Evolutionary conservation across 2,888 invertebrate species (phyloP), one percentile per base, ranked within the genome.

Genomic region (Mongoloraphidia duomilia): DNA sequence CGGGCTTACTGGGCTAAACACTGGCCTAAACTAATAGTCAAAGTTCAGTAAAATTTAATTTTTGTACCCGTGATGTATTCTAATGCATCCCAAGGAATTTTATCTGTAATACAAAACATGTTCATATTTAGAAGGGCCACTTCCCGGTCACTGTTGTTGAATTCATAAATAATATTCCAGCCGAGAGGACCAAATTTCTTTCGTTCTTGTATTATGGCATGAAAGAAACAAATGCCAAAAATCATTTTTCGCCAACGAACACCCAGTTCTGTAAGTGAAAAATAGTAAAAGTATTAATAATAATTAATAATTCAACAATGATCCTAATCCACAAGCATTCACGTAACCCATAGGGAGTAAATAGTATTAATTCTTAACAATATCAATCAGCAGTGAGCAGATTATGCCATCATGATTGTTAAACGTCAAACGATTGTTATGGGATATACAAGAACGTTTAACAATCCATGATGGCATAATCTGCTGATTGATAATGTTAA

Each of bases 131-230:
- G 74, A 55, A 91, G 75, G 2, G 91, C 91, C 63, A 93, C 93
- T 56, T 90, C 84, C 38, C 93, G 76, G 65, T 95, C 94, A 58
- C 87, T 91, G 62, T 92, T 90, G 63, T 86, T 93, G 64, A 94
- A 95, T 62, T 92, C 92, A 61, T 95, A 95, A 0, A 82, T 76
- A 52, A 92, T 92, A 65, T 94, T 94, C 92, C 93, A 94, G 0
- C 94, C 94, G 0, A 80, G 63, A 0, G 94, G 85, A 0, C 94
- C 94, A 64, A 92, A 94, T 63, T 92, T 93, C 56, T 89, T 83
- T 41, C 95, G 74, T 63, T 94, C 94, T 64, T 92, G 85, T n/a
- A 93, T 80, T 33, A 93, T 78, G 0, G 88, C 92, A 66, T 95
- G 94, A 65, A 95, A 95, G 76, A 94, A 89, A 63, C 92, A 91